phyloP scores from a whole-genome alignment of 2,113 vertebrate genomes.

The Leiothrix lutea region DNA sequence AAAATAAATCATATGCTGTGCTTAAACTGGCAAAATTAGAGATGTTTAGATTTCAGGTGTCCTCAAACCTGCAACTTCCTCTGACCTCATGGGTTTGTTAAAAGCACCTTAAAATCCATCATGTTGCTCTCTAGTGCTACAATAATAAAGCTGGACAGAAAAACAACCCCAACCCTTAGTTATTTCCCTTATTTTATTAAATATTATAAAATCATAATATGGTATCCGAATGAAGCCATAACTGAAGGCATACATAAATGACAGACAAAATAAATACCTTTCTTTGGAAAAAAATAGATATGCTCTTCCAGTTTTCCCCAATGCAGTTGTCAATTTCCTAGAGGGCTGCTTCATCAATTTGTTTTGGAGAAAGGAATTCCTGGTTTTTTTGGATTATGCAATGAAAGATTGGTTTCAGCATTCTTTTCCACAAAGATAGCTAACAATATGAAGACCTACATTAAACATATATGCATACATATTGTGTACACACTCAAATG shows the following conservation, averaged over 20 bases:
- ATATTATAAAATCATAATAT: neutral
- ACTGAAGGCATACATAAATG: neutral
- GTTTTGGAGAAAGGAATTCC: neutral
- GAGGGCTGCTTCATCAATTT: neutral
- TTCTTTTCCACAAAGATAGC: neutral
- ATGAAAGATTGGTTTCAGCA: neutral
- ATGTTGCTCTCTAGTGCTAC: neutral
- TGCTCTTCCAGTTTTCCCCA: neutral
- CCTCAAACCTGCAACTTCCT: neutral
- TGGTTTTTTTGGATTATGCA: neutral
- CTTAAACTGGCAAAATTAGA: neutral
- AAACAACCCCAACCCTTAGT: accelerated
- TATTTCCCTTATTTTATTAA: neutral
- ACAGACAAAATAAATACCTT: neutral
- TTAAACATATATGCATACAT: neutral
- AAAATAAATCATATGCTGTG: neutral
- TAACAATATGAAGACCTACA: neutral
- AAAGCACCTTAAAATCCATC: neutral
- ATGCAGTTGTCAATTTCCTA: neutral
- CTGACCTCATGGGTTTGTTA: neutral
- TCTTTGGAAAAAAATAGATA: neutral
- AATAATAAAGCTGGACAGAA: neutral
- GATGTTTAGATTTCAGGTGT: neutral
- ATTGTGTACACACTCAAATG: accelerated
- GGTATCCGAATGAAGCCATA: neutral